Evolutionary conservation across 2,113 vertebrate species (phyloP).

Genomic region (Myocastor coypus): DNA sequence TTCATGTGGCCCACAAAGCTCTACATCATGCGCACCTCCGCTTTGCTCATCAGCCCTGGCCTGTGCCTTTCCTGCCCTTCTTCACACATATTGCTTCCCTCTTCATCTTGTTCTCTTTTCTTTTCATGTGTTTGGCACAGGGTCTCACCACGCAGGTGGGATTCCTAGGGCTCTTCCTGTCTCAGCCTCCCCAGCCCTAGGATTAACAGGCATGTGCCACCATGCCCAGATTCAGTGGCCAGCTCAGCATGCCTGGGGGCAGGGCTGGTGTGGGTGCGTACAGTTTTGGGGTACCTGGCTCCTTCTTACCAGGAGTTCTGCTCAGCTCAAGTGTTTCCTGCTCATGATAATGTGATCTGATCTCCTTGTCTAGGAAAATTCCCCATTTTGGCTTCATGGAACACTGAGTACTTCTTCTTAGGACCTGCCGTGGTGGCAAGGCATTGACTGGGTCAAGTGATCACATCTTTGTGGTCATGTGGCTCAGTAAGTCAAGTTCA

Average conservation of each 20-base stretch:
- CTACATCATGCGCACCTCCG: rapidly evolving
- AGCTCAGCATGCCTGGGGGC: no score
- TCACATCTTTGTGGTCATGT: neutral
- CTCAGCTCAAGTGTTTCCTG: neutral
- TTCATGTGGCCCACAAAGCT: neutral
- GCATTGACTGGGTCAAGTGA: neutral
- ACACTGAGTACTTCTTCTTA: neutral
- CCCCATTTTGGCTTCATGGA: neutral
- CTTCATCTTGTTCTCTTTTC: neutral
- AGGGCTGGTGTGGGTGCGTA: no score
- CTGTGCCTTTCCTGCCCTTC: neutral
- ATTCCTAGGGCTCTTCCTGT: no score
- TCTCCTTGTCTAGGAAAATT: neutral
- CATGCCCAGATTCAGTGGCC: no score
- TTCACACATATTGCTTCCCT: neutral
- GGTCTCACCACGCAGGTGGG: no score
- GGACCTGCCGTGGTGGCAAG: neutral
- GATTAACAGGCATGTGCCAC: no score
- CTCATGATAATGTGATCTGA: neutral
- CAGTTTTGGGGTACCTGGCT: no score
- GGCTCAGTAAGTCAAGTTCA: neutral
- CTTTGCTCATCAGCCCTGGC: neutral
- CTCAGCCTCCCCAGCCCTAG: no score
- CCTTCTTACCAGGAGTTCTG: neutral
- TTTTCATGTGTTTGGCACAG: no score